phyloP scores from a whole-genome alignment of 2,797 vertebrate genomes.

The Etheostoma perlongum region DNA sequence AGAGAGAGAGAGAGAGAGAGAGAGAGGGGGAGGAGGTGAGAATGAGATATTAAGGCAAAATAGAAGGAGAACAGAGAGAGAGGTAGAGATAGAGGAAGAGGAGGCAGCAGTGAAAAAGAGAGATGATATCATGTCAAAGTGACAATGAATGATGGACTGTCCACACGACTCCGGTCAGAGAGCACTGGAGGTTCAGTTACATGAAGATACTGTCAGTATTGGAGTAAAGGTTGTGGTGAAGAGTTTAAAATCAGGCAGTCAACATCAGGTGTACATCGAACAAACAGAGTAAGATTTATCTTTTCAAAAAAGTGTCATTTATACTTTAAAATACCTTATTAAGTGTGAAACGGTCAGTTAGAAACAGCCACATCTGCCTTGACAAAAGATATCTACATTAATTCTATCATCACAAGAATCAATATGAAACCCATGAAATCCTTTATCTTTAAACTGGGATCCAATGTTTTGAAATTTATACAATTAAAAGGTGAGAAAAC shows the following conservation, averaged over 20 bases:
- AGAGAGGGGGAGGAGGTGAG: neutral
- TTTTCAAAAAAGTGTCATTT: slow-evolving; percentile 3
- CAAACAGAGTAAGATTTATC: neutral
- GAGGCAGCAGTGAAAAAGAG: slow-evolving; percentile 40
- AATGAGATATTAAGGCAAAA: slow-evolving; percentile 33
- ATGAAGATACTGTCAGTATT: slow-evolving; percentile 50
- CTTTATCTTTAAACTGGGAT: neutral
- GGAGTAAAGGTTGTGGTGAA: slow-evolving; percentile 32
- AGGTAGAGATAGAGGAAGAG: slow-evolving; percentile 41
- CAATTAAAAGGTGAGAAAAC: neutral
- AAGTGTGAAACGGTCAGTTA: neutral
- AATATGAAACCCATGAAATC: slow-evolving; percentile 4
- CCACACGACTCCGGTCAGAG: slow-evolving; percentile 19
- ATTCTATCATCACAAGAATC: neutral
- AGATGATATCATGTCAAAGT: slow-evolving; percentile 54
- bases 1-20: neutral
- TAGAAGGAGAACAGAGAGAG: slow-evolving; percentile 28
- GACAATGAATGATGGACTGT: slow-evolving; percentile 65
- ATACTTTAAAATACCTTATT: neutral
- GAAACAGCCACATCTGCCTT: neutral
- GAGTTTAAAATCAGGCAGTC: slow-evolving; percentile 22
- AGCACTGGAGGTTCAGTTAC: slow-evolving; percentile 40
- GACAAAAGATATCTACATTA: neutral
- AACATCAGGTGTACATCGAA: slow-evolving; percentile 7
- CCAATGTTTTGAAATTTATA: neutral